Conservation (phyloP, 2,113 vertebrate genomes). For the Aphyosemion australe region DNA sequence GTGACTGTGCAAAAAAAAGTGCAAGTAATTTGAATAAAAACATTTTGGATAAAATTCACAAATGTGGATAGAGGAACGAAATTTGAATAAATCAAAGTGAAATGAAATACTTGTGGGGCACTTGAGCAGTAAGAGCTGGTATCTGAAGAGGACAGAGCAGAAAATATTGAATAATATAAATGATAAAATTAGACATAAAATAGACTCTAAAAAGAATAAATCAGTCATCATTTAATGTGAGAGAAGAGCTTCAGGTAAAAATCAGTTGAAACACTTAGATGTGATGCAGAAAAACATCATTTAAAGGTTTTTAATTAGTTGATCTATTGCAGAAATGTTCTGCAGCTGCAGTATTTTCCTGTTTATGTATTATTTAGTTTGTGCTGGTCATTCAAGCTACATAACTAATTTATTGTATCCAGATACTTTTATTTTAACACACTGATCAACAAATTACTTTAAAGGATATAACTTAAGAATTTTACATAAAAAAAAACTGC, state of each 20-base stretch:
- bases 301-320: too few species aligned
- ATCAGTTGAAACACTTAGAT: background rate
- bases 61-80: background rate
- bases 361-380: too few species aligned
- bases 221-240: conserved; percentile 15
- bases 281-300: background rate
- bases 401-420: too few species aligned
- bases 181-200: conserved; percentile 50
- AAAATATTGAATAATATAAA: conserved; percentile 44
- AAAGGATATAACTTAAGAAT: too few species aligned
- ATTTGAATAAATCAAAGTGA: conserved; percentile 19
- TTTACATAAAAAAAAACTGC: too few species aligned
- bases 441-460: too few species aligned
- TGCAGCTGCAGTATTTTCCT: too few species aligned
- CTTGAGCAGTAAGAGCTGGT: conserved; percentile 33
- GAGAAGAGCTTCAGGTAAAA: conserved; percentile 7
- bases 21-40: background rate
- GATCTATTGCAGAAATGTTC: too few species aligned
- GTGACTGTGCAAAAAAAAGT: background rate
- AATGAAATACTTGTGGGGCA: conserved; percentile 35
- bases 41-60: background rate
- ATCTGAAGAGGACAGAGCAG: conserved; percentile 26
- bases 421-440: too few species aligned
- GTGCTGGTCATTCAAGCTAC: too few species aligned
- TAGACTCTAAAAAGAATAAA: conserved; percentile 61